Evolutionary conservation across 2,797 vertebrate species (phyloP).

Genomic region (Peromyscus aztecus): DNA sequence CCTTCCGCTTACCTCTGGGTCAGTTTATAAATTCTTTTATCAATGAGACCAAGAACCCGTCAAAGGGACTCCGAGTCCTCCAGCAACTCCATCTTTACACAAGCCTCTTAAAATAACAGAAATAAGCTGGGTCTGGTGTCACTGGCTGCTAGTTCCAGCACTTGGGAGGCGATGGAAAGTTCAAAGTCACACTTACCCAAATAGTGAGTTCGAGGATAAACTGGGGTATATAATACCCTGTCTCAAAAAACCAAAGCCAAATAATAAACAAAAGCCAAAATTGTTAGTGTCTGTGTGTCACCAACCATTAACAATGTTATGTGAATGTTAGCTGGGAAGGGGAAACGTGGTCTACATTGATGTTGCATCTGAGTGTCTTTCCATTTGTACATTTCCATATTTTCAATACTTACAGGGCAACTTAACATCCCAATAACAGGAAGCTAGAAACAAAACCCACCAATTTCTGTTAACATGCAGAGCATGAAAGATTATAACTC

Average conservation of each 20-base stretch:
- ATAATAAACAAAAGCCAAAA: not conserved
- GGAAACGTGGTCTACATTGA: not conserved
- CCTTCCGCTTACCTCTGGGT: not conserved
- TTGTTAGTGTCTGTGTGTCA: not conserved
- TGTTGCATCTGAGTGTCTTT: not conserved
- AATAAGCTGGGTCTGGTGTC: not conserved
- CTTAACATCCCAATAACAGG: not conserved
- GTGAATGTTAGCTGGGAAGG: too few species aligned
- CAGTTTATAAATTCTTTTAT: not conserved
- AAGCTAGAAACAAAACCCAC: not conserved
- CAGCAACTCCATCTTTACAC: not conserved
- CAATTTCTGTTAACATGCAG: not conserved
- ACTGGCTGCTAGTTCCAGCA: not conserved
- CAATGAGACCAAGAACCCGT: not conserved
- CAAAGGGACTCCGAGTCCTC: not conserved
- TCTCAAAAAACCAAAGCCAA: not conserved
- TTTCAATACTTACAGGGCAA: not conserved
- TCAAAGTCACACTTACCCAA: too few species aligned
- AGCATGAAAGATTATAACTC: not conserved
- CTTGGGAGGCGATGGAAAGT: too few species aligned
- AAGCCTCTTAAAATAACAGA: not conserved
- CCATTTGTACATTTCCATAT: not conserved
- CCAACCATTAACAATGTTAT: not conserved
- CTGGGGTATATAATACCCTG: not conserved
- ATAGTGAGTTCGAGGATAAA: not conserved